phyloP scores from a whole-genome alignment of 2,797 vertebrate genomes.

The Peromyscus attwateri region DNA sequence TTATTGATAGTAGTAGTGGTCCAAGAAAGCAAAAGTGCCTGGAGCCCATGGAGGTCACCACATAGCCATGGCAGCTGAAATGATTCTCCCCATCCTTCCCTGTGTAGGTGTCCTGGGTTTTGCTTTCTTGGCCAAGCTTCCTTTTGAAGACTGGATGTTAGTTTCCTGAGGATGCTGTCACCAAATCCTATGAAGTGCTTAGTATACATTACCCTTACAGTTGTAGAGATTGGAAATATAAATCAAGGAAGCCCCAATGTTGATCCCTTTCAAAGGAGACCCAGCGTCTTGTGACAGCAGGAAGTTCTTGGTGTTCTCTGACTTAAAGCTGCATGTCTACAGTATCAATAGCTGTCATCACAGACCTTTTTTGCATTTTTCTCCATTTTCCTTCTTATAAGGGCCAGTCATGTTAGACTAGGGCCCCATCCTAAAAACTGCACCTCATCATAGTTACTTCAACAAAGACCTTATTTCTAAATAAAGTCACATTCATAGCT shows the following conservation, averaged over 20 bases:
- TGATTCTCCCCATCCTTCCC: accelerated
- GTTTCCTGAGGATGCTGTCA: neutral
- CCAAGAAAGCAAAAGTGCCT: neutral
- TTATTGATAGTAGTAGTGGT: neutral
- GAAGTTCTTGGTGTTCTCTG: too few species aligned
- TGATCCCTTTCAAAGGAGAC: neutral
- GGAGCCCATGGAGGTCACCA: neutral
- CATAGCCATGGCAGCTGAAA: neutral
- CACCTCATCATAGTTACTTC: neutral
- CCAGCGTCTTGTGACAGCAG: too few species aligned
- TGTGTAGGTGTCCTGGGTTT: neutral
- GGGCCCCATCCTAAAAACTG: neutral
- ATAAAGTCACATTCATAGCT: neutral
- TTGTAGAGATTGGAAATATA: neutral
- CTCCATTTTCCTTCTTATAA: neutral
- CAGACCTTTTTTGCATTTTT: neutral
- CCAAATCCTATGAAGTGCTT: neutral
- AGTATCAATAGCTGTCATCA: neutral
- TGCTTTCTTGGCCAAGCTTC: neutral
- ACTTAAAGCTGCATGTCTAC: neutral
- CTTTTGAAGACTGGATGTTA: neutral
- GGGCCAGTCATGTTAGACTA: neutral
- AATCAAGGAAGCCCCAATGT: too few species aligned
- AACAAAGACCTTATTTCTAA: neutral
- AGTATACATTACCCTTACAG: neutral